phyloP scores from a whole-genome alignment of 2,797 vertebrate species.

The Hoplostethus atlanticus region DNA sequence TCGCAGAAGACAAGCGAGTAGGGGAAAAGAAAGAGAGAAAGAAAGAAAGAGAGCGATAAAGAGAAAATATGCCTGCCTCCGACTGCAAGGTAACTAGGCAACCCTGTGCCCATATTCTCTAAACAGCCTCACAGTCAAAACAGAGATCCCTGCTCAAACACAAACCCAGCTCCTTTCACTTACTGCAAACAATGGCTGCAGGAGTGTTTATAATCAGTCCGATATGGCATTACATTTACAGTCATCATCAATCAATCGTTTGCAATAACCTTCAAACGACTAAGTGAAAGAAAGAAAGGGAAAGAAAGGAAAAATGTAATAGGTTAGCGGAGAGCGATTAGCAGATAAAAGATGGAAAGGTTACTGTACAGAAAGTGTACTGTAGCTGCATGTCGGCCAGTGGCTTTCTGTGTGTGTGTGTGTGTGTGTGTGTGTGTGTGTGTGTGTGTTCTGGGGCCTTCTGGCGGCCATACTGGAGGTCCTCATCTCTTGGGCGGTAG shows the following conservation, averaged over 20 bases:
- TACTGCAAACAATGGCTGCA: background rate
- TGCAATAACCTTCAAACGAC: background rate
- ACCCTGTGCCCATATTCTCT: constrained; percentile 1
- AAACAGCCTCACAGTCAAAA: constrained; percentile 1
- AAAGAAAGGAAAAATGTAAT: background rate
- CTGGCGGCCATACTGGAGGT: no score
- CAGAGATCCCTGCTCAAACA: constrained; percentile 1
- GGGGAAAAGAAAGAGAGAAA: constrained; percentile 2
- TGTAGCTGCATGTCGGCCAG: constrained; percentile 1
- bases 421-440: constrained; percentile 7
- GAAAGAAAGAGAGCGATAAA: background rate
- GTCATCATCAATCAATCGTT: no score
- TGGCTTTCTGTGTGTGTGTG: background rate
- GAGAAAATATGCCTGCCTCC: constrained; percentile 17
- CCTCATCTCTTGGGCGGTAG: no score
- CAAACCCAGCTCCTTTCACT: background rate
- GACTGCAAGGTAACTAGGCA: constrained; percentile 15
- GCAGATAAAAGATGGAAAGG: background rate
- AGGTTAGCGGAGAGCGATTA: background rate
- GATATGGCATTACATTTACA: no score
- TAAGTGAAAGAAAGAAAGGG: background rate
- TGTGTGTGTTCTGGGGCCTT: background rate
- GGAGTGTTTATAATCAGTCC: background rate
- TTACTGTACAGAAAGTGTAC: background rate
- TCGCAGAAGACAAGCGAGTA: background rate